Base-by-base conservation (phyloP, 2,113 vertebrate genomes). In the Pseudorhombus dupliciocellatus region DNA sequence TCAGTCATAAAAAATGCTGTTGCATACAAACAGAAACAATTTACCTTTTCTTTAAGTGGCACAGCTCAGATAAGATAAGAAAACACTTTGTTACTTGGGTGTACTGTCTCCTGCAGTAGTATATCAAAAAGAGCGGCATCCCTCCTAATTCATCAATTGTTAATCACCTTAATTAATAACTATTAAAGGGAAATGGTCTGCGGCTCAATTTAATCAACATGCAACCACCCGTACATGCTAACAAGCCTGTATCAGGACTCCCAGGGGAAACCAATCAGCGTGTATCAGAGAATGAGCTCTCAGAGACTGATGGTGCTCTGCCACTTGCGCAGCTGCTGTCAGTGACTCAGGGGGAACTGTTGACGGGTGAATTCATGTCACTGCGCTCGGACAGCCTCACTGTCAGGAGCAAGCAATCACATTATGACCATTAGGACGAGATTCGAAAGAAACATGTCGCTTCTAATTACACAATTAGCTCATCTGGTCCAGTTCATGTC, bases 341-440 rank as follows among this genome's bases (percentile, higher is more conserved):
- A 55, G 3, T 71, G 78, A 87, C 77, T 87, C 75, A 79, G 59
- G 60, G 69, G 60, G 81, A 86, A 77, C 51, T 69, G 28, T 14
- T 51, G 58, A 46, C 63, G 11, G 20, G 73, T 46, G 18, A 46
- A 15, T 46, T 46, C 42, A 16, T 46, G 16, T 46, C 16, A 20
- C 14, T 46, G 42, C 1, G 42, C 42, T 46, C 42, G 18, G 18
- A 4, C 42, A 20, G 18, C 42, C 18, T 69, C 50, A 5, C 44
- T 55, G 69, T 69, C 51, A 53, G 60, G 12, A 70, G 24, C 0
- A 0, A 20, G n/a, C 21, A 16, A 63, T 73, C 5, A 2, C 4
- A 50, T 57, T 52, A 48, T 53, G 26, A 24, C 9, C 20, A 64
- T 54, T 24, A 66, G 58, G 26, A 73, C 8, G 7, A 1, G 9